Evolutionary conservation across 1,140 invertebrate species (phyloP), one percentile per base, ranked within the genome.

Genomic region (Neotoxoptera formosana): DNA sequence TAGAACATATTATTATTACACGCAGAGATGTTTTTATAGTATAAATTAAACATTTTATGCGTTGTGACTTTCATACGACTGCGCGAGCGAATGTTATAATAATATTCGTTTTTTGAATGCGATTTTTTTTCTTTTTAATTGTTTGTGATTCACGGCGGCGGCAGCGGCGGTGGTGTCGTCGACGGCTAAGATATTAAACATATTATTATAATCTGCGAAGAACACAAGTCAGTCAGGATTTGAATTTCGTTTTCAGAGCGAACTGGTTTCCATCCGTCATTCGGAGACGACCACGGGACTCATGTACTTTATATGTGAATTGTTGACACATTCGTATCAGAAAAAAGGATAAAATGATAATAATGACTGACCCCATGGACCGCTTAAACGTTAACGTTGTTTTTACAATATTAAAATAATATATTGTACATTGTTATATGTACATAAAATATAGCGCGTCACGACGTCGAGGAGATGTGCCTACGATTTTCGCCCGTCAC

Each of bases 21-120:
- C 14, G 7, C 51, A n/a, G 14, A 76, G 14, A 76, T 17, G 14
- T 76, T 76, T n/a, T 76, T 76, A 76, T 76, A n/a, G 60, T 76
- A 76, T 76, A 76, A 76, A 76, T 76, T n/a, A 76, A 76, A 76
- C 60, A n/a, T 14, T 76, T 76, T 76, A 76, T 76, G 60, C n/a
- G 30, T n/a, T n/a, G 60, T 76, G 60, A 7, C 30, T 76, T 17
- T 76, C n/a, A n/a, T n/a, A n/a, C 6, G 60, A 17, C 25, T 30
- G 25, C 30, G 25, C 11, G 30, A 67, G 30, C 30, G 30, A 67
- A 67, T 30, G 11, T 25, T 60, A 60, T 76, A 17, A 76, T n/a
- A 76, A 76, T 76, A 76, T n/a, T 76, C n/a, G 60, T 76, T n/a
- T 14, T 76, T n/a, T n/a, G 30, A 76, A 76, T n/a, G n/a, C n/a